phyloP scores from a whole-genome alignment of 2,888 invertebrate species.

The Oligia latruncula region DNA sequence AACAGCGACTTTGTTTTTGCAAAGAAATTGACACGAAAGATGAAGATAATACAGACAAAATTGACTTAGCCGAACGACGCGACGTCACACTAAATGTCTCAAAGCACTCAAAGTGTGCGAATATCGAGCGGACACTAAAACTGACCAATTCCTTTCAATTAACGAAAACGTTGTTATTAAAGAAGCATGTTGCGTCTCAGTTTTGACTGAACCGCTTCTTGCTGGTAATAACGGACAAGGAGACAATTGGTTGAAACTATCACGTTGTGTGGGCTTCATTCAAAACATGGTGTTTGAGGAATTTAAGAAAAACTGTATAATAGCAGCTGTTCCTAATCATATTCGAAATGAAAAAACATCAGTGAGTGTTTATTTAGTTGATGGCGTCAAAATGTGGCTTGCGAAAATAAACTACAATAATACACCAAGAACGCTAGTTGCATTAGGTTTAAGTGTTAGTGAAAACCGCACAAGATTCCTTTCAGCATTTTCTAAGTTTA shows the following conservation, averaged over 20 bases:
- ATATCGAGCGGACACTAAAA: constrained; percentile 41
- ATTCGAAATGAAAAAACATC: constrained; percentile 2
- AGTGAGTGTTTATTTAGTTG: not conserved
- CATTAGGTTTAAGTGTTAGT: not conserved
- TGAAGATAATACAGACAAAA: not conserved
- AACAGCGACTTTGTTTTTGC: not conserved
- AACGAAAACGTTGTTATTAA: constrained; percentile 39
- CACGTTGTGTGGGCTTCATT: constrained; percentile 25
- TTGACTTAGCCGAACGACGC: not conserved
- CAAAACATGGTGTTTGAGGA: not conserved
- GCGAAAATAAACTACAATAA: not conserved
- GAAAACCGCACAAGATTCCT: constrained; percentile 13
- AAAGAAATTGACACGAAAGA: not conserved
- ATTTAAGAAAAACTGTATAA: not conserved
- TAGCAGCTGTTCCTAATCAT: not conserved
- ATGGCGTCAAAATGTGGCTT: not conserved
- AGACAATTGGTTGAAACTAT: constrained; percentile 38
- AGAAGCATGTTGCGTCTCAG: constrained; percentile 12
- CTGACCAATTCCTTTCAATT: constrained; percentile 54
- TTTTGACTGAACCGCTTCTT: constrained; percentile 30
- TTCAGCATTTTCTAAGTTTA: constrained; percentile 19
- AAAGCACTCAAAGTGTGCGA: constrained; percentile 32
- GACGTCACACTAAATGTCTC: constrained; percentile 7
- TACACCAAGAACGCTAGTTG: not conserved
- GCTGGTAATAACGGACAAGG: constrained; percentile 28